Evolutionary conservation across 2,113 vertebrate species (phyloP), one percentile per base, ranked within the genome.

Genomic region (Paramormyrops kingsleyae): DNA sequence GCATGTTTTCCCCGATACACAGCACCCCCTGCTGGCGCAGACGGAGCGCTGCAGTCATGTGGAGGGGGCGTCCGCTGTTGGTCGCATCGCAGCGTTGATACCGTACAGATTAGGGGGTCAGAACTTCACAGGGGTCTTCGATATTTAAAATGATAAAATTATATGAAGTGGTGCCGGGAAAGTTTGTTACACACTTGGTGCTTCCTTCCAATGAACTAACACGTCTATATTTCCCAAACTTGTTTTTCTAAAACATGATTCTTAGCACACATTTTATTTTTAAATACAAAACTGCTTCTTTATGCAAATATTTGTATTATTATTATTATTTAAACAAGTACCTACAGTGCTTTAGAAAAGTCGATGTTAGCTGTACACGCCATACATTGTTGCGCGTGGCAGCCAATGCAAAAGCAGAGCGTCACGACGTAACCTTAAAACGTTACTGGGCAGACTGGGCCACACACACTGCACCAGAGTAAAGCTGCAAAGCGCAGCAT

Each of bases 11-110:
- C 24, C 24, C 42, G 47, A 21, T 15, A 89, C 10, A 39, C 24
- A 10, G 1, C 91, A 39, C 92, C 6, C 56, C 87, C 94, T 94
- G 91, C 91, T 94, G 94, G 91, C 2, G 31, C 80, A 15, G 1
- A 12, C 2, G 1, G 46, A 42, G 19, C n/a, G 27, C 42, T 50
- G 24, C 24, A 62, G 56, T 39, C 24, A 35, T 53, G 4, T 35
- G 31, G 12, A 88, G 27, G 21, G 50, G 39, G 52, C 50, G 5
- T 6, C 27, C 53, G 8, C 17, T 27, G 62, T 31, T 70, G 62
- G 62, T 4, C 62, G 10, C n/a, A 27, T 10, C n/a, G n/a, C 9
- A 66, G n/a, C n/a, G 1, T 31, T 10, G n/a, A 27, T 66, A 31
- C n/a, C 59, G n/a, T 27, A 62, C 21, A n/a, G 5, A 56, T 2